phyloP scores from a whole-genome alignment of 2,797 vertebrate species.

The Lagorchestes hirsutus region DNA sequence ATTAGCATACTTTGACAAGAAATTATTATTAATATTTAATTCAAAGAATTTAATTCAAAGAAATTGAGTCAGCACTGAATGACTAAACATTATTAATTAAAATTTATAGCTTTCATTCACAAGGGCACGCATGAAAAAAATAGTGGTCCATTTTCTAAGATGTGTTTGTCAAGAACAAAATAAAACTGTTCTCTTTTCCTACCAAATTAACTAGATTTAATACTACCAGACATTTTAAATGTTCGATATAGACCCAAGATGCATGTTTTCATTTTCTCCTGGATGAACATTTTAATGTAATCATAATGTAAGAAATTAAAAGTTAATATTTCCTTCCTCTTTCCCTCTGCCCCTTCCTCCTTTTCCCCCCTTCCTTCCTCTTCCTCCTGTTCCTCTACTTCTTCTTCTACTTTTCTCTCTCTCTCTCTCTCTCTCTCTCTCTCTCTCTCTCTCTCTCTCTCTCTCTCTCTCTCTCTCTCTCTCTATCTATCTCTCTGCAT shows the following conservation, averaged over 20 bases:
- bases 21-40: conserved; percentile 53
- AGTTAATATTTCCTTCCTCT: not conserved
- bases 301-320: conserved; percentile 15
- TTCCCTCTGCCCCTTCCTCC: not conserved
- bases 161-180: conserved; percentile 56
- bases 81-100: conserved; percentile 60
- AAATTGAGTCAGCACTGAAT: conserved; percentile 61
- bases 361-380: no score
- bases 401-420: no score
- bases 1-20: conserved; percentile 59
- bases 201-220: conserved; percentile 65
- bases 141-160: conserved; percentile 56
- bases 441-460: no score
- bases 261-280: conserved; percentile 55
- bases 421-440: no score
- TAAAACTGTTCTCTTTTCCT: conserved; percentile 49
- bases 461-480: no score
- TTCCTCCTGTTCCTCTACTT: no score
- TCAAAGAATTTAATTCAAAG: not conserved
- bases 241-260: conserved; percentile 46
- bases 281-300: conserved; percentile 48
- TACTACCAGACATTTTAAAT: conserved; percentile 49
- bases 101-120: conserved; percentile 59
- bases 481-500: no score
- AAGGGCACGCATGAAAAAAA: conserved; percentile 53